Conservation (phyloP, 2,797 vertebrate species). For the Chelmon rostratus region DNA sequence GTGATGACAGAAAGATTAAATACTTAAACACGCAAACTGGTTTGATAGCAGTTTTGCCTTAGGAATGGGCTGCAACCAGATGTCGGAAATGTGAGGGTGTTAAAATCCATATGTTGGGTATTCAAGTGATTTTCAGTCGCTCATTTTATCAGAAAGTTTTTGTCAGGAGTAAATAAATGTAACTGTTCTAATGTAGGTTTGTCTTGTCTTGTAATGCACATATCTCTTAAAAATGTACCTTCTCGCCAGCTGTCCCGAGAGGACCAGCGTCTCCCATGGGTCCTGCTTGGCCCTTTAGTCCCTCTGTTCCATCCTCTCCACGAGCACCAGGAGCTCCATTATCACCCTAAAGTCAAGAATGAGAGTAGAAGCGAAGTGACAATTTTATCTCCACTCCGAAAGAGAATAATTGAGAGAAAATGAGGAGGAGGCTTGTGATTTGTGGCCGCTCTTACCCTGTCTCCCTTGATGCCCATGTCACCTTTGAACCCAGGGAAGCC, state of each 20-base stretch:
- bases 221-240: constrained; percentile 73
- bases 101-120: constrained; percentile 36
- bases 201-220: background rate
- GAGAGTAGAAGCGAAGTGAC: background rate
- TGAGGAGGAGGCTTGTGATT: constrained; percentile 4
- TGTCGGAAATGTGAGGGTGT: constrained; percentile 45
- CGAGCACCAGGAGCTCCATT: constrained; percentile 83
- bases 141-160: constrained; percentile 5
- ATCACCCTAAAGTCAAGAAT: constrained; percentile 85
- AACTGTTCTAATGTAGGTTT: background rate
- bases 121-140: constrained; percentile 22
- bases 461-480: constrained; percentile 90
- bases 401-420: constrained; percentile 8
- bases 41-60: constrained; percentile 21
- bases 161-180: constrained; percentile 2
- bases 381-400: constrained; percentile 1
- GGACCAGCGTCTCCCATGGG: constrained; percentile 84
- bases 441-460: constrained; percentile 85
- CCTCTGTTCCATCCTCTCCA: constrained; percentile 93
- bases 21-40: constrained; percentile 8
- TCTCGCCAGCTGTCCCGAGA: constrained; percentile 88
- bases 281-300: constrained; percentile 90
- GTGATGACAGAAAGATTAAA: constrained; percentile 53
- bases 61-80: constrained; percentile 19
- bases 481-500: constrained; percentile 94